Conservation (phyloP, 2,797 vertebrate genomes). For the Tiaroga cobitis region DNA sequence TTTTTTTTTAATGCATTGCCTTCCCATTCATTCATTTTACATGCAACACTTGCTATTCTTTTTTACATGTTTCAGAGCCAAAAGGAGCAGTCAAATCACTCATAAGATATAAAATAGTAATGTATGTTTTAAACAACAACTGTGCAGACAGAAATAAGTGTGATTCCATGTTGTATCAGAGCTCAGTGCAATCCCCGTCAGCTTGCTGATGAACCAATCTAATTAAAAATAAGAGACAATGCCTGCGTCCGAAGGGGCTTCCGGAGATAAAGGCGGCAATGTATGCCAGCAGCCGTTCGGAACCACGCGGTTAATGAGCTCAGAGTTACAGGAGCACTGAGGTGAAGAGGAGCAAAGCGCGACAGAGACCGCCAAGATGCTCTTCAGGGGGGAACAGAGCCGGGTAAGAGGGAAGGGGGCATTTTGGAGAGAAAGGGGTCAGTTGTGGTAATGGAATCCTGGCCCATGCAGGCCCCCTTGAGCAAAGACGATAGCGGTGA, state of each 20-base stretch:
- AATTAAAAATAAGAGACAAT: conserved; percentile 67
- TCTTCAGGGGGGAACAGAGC: conserved; percentile 50
- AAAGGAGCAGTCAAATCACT: neutral
- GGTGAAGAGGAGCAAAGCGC: conserved; percentile 38
- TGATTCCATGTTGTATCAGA: neutral
- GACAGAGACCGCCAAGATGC: conserved; percentile 43
- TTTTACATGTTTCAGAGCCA: neutral
- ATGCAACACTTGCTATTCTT: neutral
- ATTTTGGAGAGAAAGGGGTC: conserved; percentile 62
- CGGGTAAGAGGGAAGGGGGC: conserved; percentile 58
- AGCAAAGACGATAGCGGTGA: conserved; percentile 48
- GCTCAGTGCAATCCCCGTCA: conserved; percentile 52
- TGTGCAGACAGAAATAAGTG: neutral
- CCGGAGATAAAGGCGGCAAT: conserved; percentile 61
- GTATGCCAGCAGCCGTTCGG: conserved; percentile 59
- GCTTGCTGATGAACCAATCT: conserved; percentile 58
- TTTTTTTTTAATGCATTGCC: neutral
- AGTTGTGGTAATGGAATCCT: conserved; percentile 67
- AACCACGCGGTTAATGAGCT: conserved; percentile 61
- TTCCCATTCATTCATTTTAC: neutral
- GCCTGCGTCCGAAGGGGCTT: conserved; percentile 53
- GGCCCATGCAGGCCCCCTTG: conserved; percentile 54
- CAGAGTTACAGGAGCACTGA: conserved; percentile 56
- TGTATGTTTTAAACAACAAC: neutral
- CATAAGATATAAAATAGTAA: neutral